These are phyloP conservation scores for Peromyscus eremicus DNA, from an alignment of 2,797 vertebrate genomes.

Conservation along the genomic window DNA sequence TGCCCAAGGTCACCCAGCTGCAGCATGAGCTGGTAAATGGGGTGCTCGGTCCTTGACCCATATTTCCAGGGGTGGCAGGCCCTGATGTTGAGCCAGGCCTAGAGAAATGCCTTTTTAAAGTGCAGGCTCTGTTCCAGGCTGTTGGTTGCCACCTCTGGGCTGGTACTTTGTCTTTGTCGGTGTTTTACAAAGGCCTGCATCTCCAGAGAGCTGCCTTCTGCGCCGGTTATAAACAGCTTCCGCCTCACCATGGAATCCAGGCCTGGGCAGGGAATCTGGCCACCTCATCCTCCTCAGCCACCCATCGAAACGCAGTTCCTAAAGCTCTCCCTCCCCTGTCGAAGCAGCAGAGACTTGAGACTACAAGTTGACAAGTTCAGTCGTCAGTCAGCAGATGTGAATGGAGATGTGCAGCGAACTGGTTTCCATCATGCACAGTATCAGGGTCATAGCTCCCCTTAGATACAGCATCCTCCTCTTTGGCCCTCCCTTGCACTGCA, in stretches of 20 bases:
- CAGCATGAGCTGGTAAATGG: slow-evolving; percentile 37
- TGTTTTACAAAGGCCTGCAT: slow-evolving; percentile 55
- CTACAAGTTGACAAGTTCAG: background rate
- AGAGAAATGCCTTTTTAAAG: slow-evolving; percentile 37
- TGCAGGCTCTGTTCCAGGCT: background rate
- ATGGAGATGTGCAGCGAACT: background rate
- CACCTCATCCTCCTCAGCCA: background rate
- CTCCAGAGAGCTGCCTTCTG: background rate
- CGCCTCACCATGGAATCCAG: background rate
- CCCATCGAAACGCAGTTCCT: background rate
- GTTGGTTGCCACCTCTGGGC: background rate
- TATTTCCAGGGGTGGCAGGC: background rate
- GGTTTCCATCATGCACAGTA: background rate
- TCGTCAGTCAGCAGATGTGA: background rate
- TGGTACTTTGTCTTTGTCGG: background rate
- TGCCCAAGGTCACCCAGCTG: slow-evolving; percentile 18
- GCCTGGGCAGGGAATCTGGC: background rate
- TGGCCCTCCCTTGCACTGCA: background rate
- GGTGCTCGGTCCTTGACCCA: slow-evolving; percentile 20
- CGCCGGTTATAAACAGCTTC: background rate
- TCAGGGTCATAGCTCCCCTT: background rate
- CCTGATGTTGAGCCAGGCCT: background rate
- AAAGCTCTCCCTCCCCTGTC: background rate
- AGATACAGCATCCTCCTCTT: background rate
- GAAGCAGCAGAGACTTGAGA: background rate